These are phyloP conservation scores for Protosalanx chinensis DNA, from an alignment of 2,797 vertebrate genomes.

Conservation along the genomic window DNA sequence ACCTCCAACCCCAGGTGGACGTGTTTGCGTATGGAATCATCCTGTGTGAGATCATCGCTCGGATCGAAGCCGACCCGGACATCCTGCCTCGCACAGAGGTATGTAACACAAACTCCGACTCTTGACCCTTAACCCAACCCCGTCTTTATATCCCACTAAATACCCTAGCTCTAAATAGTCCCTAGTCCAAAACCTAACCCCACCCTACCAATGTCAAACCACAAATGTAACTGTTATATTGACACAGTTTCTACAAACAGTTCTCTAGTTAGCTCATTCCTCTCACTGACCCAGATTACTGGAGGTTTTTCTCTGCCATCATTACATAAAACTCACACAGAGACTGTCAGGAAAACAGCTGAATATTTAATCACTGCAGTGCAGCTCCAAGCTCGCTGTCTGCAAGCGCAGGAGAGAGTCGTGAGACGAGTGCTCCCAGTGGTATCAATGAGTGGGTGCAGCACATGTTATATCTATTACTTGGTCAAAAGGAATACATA, in stretches of 20 bases:
- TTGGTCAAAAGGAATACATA: too few relatives aligned
- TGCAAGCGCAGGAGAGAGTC: slow-evolving; percentile 1
- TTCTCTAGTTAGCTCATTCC: background rate
- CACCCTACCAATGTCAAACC: background rate
- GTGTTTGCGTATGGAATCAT: slow-evolving; percentile 85
- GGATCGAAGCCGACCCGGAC: slow-evolving; percentile 83
- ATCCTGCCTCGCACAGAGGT: slow-evolving; percentile 82
- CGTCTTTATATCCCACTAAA: too few relatives aligned
- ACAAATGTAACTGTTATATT: background rate
- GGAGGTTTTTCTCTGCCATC: too few relatives aligned
- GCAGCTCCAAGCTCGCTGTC: background rate
- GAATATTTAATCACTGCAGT: slow-evolving; percentile 13
- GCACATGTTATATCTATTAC: too few relatives aligned
- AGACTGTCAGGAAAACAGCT: background rate
- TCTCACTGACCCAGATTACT: slow-evolving; percentile 1
- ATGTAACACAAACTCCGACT: background rate
- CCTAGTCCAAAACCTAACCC: background rate
- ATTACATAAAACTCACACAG: background rate
- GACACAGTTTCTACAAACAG: background rate
- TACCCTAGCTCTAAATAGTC: background rate
- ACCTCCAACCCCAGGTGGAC: slow-evolving; percentile 67
- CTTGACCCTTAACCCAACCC: background rate
- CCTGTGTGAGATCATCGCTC: slow-evolving; percentile 82
- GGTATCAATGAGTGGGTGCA: background rate
- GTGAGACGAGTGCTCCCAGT: background rate